Evolutionary conservation across 2,113 vertebrate species (phyloP), one percentile per base, ranked within the genome.

Genomic region (Sinocyclocheilus anophthalmus): DNA sequence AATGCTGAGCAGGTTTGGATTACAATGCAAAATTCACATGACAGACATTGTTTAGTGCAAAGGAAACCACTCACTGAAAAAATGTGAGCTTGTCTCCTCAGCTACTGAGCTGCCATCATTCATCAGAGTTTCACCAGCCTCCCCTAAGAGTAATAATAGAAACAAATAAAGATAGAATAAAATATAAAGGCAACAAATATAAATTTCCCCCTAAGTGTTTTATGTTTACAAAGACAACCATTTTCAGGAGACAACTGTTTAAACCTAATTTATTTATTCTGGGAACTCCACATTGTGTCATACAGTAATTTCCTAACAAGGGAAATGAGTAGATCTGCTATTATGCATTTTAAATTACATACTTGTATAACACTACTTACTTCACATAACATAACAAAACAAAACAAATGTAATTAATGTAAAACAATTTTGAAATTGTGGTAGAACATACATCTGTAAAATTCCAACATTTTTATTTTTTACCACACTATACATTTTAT

Each of bases 91-190:
- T 24, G 33, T 30, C 18, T 67, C 48, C 63, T 76, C 50, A 53
- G 65, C 50, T 42, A 75, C 6, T 4, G 48, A 84, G 48, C 0
- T 67, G 30, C n/a, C 30, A 61, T 77, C 65, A 61, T 67, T 20
- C 24, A n/a, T 59, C n/a, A 57, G 10, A 33, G 50, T 61, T 69
- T 67, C 88, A 76, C 50, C 76, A 77, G 45, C 24, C 79, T 84
- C 20, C 39, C 85, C 88, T 87, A 88, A 80, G 39, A 81, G 76
- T 57, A 39, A 86, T 69, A 75, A 88, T 81, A 70, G 14, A 75
- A 26, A 5, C 63, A 65, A 75, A 84, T 69, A 42, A 39, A 16
- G 33, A 55, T 3, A 61, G 8, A 61, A 76, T 57, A 61, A 48
- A 75, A 75, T 24, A n/a, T 75, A 24, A 55, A 39, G 1, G 20